These are phyloP conservation scores for Mus pahari DNA, from an alignment of 2,113 vertebrate species.

Conservation along the genomic window DNA sequence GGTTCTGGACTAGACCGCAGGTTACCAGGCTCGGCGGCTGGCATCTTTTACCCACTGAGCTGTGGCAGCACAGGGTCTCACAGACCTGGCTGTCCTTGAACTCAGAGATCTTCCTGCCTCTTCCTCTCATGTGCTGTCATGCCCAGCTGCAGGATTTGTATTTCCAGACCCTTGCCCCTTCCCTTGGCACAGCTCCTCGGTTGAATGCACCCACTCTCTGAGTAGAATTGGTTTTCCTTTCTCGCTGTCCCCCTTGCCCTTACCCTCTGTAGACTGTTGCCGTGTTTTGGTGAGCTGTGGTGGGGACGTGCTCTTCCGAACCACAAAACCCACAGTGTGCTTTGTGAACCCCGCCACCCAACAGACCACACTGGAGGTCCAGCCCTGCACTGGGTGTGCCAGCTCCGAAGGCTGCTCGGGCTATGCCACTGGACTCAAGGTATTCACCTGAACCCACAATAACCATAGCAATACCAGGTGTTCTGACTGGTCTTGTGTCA, in stretches of 20 bases:
- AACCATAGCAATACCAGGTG: neutral
- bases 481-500: neutral
- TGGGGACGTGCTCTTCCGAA: neutral
- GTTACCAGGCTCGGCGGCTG: neutral
- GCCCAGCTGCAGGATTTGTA: neutral
- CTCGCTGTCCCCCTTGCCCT: neutral
- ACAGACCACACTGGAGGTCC: neutral
- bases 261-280: neutral
- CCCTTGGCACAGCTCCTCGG: neutral
- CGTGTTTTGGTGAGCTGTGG: rapidly evolving
- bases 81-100: neutral
- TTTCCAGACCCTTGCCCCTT: neutral
- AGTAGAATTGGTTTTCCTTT: neutral
- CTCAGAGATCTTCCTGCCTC: neutral
- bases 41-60: neutral
- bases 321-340: neutral
- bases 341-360: neutral
- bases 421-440: neutral
- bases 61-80: neutral
- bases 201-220: neutral
- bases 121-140: neutral
- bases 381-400: neutral
- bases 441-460: neutral
- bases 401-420: neutral
- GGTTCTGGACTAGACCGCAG: neutral